Conservation (phyloP, 2,888 invertebrate species). For the Uloborus plumipes region DNA sequence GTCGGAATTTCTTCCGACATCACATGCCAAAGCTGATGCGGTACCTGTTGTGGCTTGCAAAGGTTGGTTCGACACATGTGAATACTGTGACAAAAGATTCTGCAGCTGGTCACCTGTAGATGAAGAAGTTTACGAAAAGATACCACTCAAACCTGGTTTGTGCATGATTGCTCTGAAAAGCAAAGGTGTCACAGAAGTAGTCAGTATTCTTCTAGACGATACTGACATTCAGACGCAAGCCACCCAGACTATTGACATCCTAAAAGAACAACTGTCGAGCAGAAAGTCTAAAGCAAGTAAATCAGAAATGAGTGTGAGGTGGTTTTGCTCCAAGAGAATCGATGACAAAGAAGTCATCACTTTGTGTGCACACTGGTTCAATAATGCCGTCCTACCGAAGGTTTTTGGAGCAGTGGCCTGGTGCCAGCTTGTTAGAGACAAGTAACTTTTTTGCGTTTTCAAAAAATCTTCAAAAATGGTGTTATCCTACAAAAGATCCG, state of each 20-base stretch:
- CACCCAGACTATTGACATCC: neutral
- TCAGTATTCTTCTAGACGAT: constrained; percentile 14
- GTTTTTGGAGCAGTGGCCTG: constrained; percentile 20
- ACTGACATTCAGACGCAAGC: constrained; percentile 27
- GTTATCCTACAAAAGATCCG: constrained; percentile 35
- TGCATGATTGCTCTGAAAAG: constrained; percentile 30
- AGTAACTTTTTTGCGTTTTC: constrained; percentile 28
- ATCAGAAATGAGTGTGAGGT: constrained; percentile 27
- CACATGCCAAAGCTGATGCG: neutral
- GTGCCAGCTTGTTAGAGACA: constrained; percentile 10
- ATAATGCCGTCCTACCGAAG: constrained; percentile 43
- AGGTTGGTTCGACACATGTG: constrained; percentile 40
- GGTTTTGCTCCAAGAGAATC: constrained; percentile 36
- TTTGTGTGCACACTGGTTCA: constrained; percentile 49
- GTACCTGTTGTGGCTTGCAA: constrained; percentile 27
- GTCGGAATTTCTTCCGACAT: too few relatives aligned
- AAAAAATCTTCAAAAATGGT: constrained; percentile 33
- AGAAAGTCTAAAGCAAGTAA: constrained; percentile 47
- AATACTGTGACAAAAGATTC: constrained; percentile 50
- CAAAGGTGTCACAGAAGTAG: constrained; percentile 30
- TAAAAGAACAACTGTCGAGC: constrained; percentile 23
- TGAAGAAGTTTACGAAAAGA: constrained; percentile 38
- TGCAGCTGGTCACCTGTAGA: constrained; percentile 21
- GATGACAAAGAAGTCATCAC: constrained; percentile 36
- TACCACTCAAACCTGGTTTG: constrained; percentile 41